These are phyloP conservation scores for Mola mola DNA, from an alignment of 2,113 vertebrate genomes.

Conservation along the genomic window DNA sequence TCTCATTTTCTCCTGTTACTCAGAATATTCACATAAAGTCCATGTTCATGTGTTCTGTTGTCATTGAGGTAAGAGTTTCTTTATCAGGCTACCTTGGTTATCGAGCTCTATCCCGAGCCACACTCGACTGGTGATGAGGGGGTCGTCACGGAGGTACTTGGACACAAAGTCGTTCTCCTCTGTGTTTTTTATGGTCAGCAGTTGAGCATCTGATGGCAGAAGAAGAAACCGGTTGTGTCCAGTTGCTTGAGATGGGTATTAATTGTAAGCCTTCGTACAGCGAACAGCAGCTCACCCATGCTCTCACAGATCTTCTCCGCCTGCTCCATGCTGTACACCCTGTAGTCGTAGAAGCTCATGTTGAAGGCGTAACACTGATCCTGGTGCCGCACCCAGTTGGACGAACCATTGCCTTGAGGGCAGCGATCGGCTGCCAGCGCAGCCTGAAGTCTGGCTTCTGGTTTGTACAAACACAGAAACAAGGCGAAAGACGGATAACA, in stretches of 20 bases:
- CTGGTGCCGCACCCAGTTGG: slow-evolving; percentile 86
- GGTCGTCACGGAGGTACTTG: slow-evolving; percentile 80
- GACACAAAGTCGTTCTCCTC: slow-evolving; percentile 93
- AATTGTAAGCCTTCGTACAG: not conserved
- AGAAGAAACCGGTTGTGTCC: not conserved
- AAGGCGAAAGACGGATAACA: not conserved
- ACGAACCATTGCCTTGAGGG: slow-evolving; percentile 64
- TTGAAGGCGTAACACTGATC: slow-evolving; percentile 88
- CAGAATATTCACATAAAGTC: not conserved
- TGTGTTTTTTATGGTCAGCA: slow-evolving; percentile 86
- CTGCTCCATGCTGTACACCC: slow-evolving; percentile 77
- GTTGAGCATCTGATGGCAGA: slow-evolving; percentile 80
- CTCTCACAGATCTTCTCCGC: slow-evolving; percentile 84
- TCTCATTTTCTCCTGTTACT: not conserved
- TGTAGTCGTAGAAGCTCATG: slow-evolving; percentile 87
- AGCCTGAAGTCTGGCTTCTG: slow-evolving; percentile 50
- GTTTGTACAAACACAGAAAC: not conserved
- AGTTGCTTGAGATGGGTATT: slow-evolving; percentile 9
- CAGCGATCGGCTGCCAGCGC: slow-evolving; percentile 73
- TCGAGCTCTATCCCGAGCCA: slow-evolving; percentile 87
- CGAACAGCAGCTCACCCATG: slow-evolving; percentile 80
- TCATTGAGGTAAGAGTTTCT: too few relatives aligned
- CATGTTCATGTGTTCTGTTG: not conserved
- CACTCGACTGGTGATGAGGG: slow-evolving; percentile 86
- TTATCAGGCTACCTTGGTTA: slow-evolving; percentile 74